Evolutionary conservation across 1,140 invertebrate species (phyloP).

Genomic region (Cardiocondyla obscurior): DNA sequence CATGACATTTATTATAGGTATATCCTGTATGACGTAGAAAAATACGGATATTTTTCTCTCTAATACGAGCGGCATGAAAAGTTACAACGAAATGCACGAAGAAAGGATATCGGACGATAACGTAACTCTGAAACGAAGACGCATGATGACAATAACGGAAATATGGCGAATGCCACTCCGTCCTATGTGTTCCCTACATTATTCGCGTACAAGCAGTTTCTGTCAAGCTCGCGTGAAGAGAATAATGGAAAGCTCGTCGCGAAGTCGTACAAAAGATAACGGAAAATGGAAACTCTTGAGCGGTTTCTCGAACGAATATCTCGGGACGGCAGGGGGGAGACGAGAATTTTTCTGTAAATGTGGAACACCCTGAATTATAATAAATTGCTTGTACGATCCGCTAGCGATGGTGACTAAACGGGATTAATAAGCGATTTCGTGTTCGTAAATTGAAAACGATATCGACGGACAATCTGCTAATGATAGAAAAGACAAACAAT

Average conservation of each 20-base stretch:
- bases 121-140: neutral
- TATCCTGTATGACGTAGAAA: neutral
- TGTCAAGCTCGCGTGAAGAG: neutral
- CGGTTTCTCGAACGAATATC: neutral
- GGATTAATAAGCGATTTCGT: neutral
- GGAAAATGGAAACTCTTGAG: neutral
- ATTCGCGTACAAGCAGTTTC: conserved; percentile 16
- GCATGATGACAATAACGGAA: neutral
- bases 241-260: conserved; percentile 26
- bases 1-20: neutral
- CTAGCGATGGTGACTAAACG: neutral
- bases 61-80: neutral
- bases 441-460: neutral
- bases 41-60: neutral
- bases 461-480: neutral
- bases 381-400: neutral
- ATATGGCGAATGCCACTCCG: neutral
- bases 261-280: conserved; percentile 30
- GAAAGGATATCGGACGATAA: neutral
- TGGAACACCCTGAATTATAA: neutral
- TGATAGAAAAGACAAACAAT: neutral
- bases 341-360: neutral
- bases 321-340: neutral
- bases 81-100: neutral
- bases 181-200: conserved; percentile 2